Base-by-base conservation (phyloP, 2,888 invertebrate genomes). In the Lissocephala sabroskyi region DNA sequence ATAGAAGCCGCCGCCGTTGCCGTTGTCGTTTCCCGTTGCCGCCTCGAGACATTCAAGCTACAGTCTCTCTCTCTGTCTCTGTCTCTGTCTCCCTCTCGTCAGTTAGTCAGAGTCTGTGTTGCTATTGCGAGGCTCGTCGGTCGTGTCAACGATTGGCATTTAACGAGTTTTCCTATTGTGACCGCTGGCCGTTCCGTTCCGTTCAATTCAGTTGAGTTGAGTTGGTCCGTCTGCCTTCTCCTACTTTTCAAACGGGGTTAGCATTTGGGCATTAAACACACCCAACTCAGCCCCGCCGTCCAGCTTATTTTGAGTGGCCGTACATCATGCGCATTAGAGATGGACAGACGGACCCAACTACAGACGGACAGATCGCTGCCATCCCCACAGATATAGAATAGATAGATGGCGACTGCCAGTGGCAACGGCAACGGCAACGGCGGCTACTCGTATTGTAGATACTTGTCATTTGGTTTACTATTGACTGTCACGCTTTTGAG, bases 101-200 rank as follows among this genome's bases (percentile, higher is more conserved):
- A 53, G 45, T 41, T 41, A 50, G 45, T 36, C 45, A 50, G 41
- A 18, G 35, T 32, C 45, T 41, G 30, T 16, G 36, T n/a, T 18
- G 43, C 30, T 7, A 3, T 19, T 37, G 16, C 19, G n/a, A 18
- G 30, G 30, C 18, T 11, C 37, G 11, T 16, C 30, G 74, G 74
- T 68, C 65, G 73, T 75, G 67, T 67, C 68, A 71, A 48, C 67
- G 68, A 73, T 76, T 76, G 73, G 62, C 77, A 68, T 76, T 68
- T 73, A 68, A 68, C 68, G 68, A 73, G 55, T 59, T 47, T 54
- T 44, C 44, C 41, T 47, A 51, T 62, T 62, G 49, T 55, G 53
- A 44, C 35, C 44, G 56, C 46, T 37, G n/a, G 28, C 53, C 16
- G 10, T 35, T 16, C 13, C 16, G 14, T 35, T 16, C 35, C 23